Evolutionary conservation across 1,140 invertebrate species (phyloP), one percentile per base, ranked within the genome.

Genomic region (Bombus soroeensis): DNA sequence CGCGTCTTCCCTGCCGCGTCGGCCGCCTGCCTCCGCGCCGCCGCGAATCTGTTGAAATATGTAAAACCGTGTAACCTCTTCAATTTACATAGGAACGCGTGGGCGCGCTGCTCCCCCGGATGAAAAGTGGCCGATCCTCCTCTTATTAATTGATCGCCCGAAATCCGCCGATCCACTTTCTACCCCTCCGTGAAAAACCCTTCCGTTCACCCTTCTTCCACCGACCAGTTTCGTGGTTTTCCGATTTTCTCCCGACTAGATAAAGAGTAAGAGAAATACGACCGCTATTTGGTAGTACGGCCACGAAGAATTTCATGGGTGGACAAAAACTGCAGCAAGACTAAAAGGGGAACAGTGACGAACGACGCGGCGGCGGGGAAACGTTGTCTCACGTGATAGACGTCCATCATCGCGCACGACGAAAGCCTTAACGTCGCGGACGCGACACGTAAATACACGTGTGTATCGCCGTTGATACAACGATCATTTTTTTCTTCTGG

Each of bases 11-110:
- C 59, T 64, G 37, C 66, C 71, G 12, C 72, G 57, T 77, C 62
- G 15, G 25, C 70, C 39, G 68, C 68, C 74, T 34, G 37, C 43
- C 73, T n/a, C 82, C 84, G 83, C 79, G 53, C 77, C 90, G 87
- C 76, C 84, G 80, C 85, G 89, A 87, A 91, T 92, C 92, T 94
- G 94, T 94, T 95, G 94, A 94, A 94, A 95, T 95, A 95, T 95
- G 94, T 95, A 95, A 95, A 95, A 94, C 90, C 93, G 91, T 92
- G 93, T 95, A 94, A 95, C 94, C 94, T 95, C 95, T 95, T 94
- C 91, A 94, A 95, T 95, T 95, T 95, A 95, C 94, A 95, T 94
- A 94, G 94, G 88, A 70, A 80, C 76, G 76, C 53, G 76, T 79
- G 68, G 76, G 83, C 89, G 85, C 79, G 83, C 81, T 1, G 10